phyloP scores from a whole-genome alignment of 2,888 invertebrate genomes.

The Micoletzkya japonica region DNA sequence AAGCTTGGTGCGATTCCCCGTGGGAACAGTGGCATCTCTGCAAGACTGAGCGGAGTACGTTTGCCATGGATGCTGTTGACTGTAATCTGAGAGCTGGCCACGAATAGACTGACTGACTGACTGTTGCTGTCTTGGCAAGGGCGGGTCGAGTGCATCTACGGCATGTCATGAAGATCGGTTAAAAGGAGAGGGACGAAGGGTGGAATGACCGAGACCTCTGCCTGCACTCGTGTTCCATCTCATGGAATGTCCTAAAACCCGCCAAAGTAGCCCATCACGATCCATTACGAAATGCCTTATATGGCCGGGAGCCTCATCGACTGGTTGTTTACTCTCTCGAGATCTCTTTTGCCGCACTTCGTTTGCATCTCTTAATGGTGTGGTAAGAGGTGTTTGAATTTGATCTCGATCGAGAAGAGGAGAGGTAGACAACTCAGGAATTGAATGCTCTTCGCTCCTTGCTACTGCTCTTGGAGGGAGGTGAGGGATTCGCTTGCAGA shows the following conservation, averaged over 20 bases:
- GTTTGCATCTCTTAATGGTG: slow-evolving; percentile 4
- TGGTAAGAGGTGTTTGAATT: slow-evolving; percentile 17
- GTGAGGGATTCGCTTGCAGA: neutral
- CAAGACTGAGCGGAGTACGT: slow-evolving; percentile 25
- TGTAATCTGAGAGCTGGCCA: slow-evolving; percentile 3
- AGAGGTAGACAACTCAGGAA: too few species aligned
- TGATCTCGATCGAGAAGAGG: neutral
- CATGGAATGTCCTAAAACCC: slow-evolving; percentile 19
- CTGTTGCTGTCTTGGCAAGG: slow-evolving; percentile 22
- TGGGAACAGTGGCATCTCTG: slow-evolving; percentile 19
- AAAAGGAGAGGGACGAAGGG: too few species aligned
- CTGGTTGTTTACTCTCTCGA: slow-evolving; percentile 23
- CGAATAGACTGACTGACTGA: too few species aligned
- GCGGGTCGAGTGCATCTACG: slow-evolving; percentile 18
- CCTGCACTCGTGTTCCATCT: slow-evolving; percentile 18
- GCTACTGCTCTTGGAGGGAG: neutral
- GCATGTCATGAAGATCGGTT: neutral
- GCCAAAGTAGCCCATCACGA: slow-evolving; percentile 11
- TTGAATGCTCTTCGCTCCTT: too few species aligned
- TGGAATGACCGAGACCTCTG: slow-evolving; percentile 14
- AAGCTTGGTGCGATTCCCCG: neutral
- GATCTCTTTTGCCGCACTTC: neutral
- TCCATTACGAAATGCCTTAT: too few species aligned
- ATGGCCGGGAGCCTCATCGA: too few species aligned
- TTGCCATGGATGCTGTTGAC: slow-evolving; percentile 10